Evolutionary conservation across 2,888 invertebrate species (phyloP), one percentile per base, ranked within the genome.

Genomic region (Drosophila kambysellisi): DNA sequence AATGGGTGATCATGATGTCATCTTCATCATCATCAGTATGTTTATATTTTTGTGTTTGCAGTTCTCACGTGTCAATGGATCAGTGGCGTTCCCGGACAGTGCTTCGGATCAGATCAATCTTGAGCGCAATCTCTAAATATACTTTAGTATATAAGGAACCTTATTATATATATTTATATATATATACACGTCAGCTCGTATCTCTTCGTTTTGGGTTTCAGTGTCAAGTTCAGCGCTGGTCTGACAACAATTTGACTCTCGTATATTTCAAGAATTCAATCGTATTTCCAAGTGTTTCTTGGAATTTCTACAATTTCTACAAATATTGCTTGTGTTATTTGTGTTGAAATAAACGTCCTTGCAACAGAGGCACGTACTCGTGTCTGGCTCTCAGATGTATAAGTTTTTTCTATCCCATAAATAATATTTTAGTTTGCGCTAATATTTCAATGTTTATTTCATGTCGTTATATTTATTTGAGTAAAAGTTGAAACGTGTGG

Each of bases 261-360:
- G 53, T 20, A 53, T 43, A 59, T 71, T 76, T 56, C n/a, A 57
- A 54, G 17, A 41, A 11, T 39, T 33, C 20, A 33, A 60, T 52
- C 63, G 6, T 7, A 56, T 56, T 43, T 37, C 48, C 46, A 72
- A 39, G 48, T 53, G 35, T 48, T 53, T 62, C 66, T 65, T 57
- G 71, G 43, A 50, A 62, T 68, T 51, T 61, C 50, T 56, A 43
- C 9, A 59, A 25, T 25, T 25, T 25, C 20, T 15, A 52, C 15
- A 41, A 39, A 50, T 29, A 41, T 58, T 9, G 39, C 3, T 39
- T 30, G 4, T n/a, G n/a, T 79, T 35, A 25, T 17, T 39, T 29
- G 54, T 48, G 46, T 63, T 81, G 65, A 78, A 90, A 85, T 91
- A 91, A 86, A 91, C 85, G 90, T 79, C 91, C 91, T 91, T 91